A percentile compares a stretch with the other conserved stretches of the same genome.
Evolutionary conservation across 2,888 invertebrate genomes (phyloP).

Genomic region (Glyphotaelius pellucidus): DNA sequence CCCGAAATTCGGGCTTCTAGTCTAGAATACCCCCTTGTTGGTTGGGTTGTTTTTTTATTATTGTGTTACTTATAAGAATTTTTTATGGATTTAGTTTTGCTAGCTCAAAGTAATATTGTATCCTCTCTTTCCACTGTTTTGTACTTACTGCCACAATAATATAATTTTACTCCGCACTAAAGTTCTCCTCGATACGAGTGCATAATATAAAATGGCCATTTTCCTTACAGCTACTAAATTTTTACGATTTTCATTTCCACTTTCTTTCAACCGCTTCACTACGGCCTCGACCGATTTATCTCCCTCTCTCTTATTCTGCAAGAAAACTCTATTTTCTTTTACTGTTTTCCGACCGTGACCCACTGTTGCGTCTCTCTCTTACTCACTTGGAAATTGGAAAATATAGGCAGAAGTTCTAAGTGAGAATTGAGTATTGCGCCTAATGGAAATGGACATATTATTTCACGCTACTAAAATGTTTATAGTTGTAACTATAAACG

Average conservation of each 20-base stretch:
- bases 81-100: too few relatives aligned
- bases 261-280: not conserved
- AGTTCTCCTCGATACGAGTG: not conserved
- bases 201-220: not conserved
- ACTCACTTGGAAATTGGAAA: not conserved
- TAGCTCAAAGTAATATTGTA: not conserved
- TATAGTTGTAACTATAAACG: not conserved
- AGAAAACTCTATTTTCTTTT: not conserved
- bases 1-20: too few relatives aligned
- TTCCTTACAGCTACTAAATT: not conserved
- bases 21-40: too few relatives aligned
- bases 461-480: not conserved
- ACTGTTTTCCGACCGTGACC: constrained; percentile 4
- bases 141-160: not conserved
- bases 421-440: constrained; percentile 12
- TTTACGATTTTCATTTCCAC: not conserved
- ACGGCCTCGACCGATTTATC: constrained; percentile 14
- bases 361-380: not conserved
- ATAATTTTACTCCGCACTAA: not conserved
- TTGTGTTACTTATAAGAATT: too few relatives aligned
- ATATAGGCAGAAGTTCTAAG: not conserved
- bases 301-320: constrained; percentile 7
- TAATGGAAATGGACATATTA: not conserved
- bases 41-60: too few relatives aligned
- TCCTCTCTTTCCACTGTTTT: not conserved